These are phyloP conservation scores for Drosophila quadrilineata DNA, from an alignment of 1,140 invertebrate genomes.

Conservation along the genomic window DNA sequence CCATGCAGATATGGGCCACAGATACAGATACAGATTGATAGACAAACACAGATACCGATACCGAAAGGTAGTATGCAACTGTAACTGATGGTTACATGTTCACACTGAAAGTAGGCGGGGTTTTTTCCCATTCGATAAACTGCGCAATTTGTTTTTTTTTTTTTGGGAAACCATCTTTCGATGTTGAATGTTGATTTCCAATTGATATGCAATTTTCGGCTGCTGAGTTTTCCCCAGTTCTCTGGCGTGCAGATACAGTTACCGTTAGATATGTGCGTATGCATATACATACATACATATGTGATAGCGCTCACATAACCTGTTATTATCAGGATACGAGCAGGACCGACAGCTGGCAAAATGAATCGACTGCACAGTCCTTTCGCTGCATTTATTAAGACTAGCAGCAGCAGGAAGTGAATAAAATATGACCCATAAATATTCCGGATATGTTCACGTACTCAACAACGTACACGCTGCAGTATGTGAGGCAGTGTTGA, in stretches of 20 bases:
- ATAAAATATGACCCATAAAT: constrained; percentile 52
- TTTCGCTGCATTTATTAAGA: constrained; percentile 44
- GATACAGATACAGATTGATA: constrained; percentile 4
- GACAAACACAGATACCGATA: constrained; percentile 15
- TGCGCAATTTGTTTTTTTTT: constrained; percentile 69
- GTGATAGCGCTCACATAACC: constrained; percentile 36
- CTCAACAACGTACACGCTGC: no score
- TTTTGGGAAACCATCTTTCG: constrained; percentile 43
- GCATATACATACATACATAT: neutral
- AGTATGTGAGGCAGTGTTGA: constrained; percentile 24
- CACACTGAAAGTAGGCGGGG: neutral
- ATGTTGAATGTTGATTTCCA: constrained; percentile 59
- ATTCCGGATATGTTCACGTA: constrained; percentile 36
- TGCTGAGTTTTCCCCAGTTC: neutral
- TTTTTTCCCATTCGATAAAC: constrained; percentile 9
- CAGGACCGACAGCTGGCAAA: neutral
- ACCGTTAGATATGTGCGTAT: neutral
- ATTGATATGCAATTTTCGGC: constrained; percentile 43
- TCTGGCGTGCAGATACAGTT: neutral
- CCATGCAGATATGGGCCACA: neutral
- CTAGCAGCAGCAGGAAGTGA: constrained; percentile 28
- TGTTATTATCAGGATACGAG: constrained; percentile 28
- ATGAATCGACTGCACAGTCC: neutral
- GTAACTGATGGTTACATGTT: constrained; percentile 22
- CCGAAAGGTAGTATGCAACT: constrained; percentile 31